phyloP scores from a whole-genome alignment of 1,140 invertebrate genomes.

The Solenopsis invicta region DNA sequence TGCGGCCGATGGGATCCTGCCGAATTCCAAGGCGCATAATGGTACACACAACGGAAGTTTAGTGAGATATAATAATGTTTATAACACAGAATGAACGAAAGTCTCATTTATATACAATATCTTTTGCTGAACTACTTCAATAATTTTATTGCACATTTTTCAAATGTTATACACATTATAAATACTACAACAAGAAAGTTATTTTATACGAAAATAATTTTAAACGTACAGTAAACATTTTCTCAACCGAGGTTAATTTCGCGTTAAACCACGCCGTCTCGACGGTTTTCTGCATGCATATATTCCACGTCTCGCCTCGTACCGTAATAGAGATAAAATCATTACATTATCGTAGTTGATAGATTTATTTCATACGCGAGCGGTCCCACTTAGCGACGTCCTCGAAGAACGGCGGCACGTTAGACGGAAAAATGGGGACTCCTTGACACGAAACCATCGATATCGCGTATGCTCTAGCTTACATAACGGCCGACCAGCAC shows the following conservation, averaged over 20 bases:
- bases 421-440: conserved; percentile 43
- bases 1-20: conserved; percentile 58
- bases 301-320: neutral
- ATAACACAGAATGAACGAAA: conserved; percentile 10
- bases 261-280: neutral
- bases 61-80: conserved; percentile 10
- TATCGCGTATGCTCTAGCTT: conserved; percentile 34
- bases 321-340: conserved; percentile 47
- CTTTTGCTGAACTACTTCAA: neutral
- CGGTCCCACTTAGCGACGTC: conserved; percentile 51
- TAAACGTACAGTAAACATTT: neutral
- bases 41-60: conserved; percentile 16
- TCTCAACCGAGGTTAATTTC: neutral
- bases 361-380: conserved; percentile 58
- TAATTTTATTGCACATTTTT: neutral
- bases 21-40: conserved; percentile 54
- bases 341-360: conserved; percentile 41
- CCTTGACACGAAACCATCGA: conserved; percentile 62
- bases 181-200: neutral
- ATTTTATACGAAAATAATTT: neutral
- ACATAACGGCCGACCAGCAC: neutral
- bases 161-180: neutral
- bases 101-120: neutral
- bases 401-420: conserved; percentile 33
- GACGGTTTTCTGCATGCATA: neutral